Conservation (phyloP, 2,888 invertebrate genomes). For the Stenurella melanura region DNA sequence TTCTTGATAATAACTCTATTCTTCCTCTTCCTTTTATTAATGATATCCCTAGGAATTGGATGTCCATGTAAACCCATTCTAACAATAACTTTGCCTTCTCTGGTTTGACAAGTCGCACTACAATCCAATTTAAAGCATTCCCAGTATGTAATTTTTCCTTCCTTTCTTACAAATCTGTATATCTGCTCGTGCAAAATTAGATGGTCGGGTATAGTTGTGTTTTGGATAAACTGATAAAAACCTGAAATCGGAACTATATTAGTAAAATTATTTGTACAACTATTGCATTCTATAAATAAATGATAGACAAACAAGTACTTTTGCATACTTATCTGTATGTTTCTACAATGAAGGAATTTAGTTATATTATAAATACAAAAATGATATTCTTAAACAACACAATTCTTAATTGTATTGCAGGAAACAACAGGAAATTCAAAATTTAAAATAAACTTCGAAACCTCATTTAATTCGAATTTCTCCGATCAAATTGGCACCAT, state of each 20-base stretch:
- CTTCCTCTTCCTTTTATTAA: constrained; percentile 55
- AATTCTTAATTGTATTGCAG: no score
- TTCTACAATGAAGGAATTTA: neutral
- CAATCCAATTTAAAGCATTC: constrained; percentile 61
- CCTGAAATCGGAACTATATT: constrained; percentile 47
- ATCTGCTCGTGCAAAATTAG: constrained; percentile 64
- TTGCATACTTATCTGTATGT: neutral
- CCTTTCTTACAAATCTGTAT: constrained; percentile 58
- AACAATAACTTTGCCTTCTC: constrained; percentile 59
- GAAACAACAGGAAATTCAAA: no score
- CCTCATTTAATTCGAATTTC: no score
- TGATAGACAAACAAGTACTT: neutral
- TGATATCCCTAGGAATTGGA: constrained; percentile 55
- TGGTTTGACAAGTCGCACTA: constrained; percentile 63
- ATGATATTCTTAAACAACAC: no score
- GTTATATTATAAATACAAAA: no score
- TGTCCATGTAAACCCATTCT: constrained; percentile 64
- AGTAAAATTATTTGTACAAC: neutral
- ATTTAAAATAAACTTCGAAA: no score
- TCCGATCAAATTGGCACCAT: no score
- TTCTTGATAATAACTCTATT: constrained; percentile 51
- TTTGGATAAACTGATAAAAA: constrained; percentile 60
- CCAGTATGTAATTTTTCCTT: constrained; percentile 60
- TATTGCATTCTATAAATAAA: neutral
- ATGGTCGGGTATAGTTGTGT: constrained; percentile 50